Percentiles rank a stretch among this genome's conserved stretches.
Evolutionary conservation across 1,140 invertebrate genomes (phyloP).

Genomic region (Panagrolaimus sp.): DNA sequence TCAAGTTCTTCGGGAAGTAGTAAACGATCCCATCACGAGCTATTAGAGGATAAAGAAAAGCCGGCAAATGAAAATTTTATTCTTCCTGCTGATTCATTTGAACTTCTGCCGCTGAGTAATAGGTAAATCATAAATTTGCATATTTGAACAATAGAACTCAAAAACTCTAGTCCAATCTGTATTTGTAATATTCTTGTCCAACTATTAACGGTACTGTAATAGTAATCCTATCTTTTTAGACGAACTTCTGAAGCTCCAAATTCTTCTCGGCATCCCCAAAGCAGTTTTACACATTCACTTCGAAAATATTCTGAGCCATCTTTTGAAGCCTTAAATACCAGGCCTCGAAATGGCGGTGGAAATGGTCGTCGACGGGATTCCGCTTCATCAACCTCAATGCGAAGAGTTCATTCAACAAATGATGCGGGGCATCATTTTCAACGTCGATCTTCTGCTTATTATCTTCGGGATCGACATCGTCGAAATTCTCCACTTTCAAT

Average conservation of each 20-base stretch:
- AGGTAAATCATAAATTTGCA: too few species aligned
- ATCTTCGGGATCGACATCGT: background rate
- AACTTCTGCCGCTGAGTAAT: conserved; percentile 20
- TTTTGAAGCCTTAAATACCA: conserved; percentile 20
- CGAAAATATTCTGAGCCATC: conserved; percentile 40
- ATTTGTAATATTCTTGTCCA: too few species aligned
- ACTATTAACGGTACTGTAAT: too few species aligned
- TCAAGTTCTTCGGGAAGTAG: background rate
- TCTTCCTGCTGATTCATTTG: conserved; percentile 34
- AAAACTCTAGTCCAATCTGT: too few species aligned
- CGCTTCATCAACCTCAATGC: background rate
- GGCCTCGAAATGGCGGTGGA: background rate
- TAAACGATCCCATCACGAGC: background rate
- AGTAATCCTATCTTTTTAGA: too few species aligned
- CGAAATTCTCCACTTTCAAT: background rate
- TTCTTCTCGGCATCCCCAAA: background rate
- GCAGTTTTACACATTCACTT: background rate
- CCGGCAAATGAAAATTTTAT: conserved; percentile 2
- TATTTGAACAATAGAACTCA: too few species aligned
- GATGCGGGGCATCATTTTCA: conserved; percentile 1
- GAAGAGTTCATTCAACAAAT: background rate
- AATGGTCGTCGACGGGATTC: background rate
- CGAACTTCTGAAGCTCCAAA: background rate
- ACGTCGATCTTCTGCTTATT: background rate
- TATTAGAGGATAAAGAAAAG: background rate